Evolutionary conservation across 2,888 invertebrate species (phyloP), one percentile per base, ranked within the genome.

Genomic region (Meiosimyza platycephala): DNA sequence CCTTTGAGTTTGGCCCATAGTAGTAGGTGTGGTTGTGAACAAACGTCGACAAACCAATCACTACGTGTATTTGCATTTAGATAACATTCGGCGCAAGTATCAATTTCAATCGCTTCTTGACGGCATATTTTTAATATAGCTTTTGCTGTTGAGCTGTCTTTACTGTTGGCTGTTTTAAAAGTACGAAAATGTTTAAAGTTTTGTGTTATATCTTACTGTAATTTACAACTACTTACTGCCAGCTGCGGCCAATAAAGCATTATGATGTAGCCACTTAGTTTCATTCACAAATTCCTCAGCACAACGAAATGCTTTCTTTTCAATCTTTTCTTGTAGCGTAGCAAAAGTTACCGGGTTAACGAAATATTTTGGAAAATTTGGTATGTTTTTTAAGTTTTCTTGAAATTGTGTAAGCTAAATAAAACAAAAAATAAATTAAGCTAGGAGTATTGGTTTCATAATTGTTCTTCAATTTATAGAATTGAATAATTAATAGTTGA

Each of bases 1-100:
- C 92, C 98, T 89, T 97, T 97, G 13, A 98, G 89, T 85, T 98
- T 97, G 0, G 98, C 98, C 98, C 98, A 99, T 1, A 98, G 93
- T 72, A 98, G 87, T 16, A 95, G 89, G 88, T 98, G 98, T 0
- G 97, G 97, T 72, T 92, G 92, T 28, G 93, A 92, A 88, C 98
- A 98, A 3, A 96, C 95, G 83, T 96, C 95, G 0, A 95, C 92
- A 87, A 98, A 98, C 97, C 97, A 98, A 73, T 93, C 92, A 68
- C 91, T 89, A 51, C 93, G 91, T 0, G 93, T 92, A 82, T 95
- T 95, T 6, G 96, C 96, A 80, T 93, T 94, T 63, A 91, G 89
- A 87, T 97, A 98, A 85, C 98, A 98, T 83, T 96, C 95, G 0
- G 96, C 93, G 81, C 98, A 98, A 18, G 95, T 94, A 85, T 98